Evolutionary conservation across 2,888 invertebrate species (phyloP), one percentile per base, ranked within the genome.

Genomic region (Auanema freiburgensis): DNA sequence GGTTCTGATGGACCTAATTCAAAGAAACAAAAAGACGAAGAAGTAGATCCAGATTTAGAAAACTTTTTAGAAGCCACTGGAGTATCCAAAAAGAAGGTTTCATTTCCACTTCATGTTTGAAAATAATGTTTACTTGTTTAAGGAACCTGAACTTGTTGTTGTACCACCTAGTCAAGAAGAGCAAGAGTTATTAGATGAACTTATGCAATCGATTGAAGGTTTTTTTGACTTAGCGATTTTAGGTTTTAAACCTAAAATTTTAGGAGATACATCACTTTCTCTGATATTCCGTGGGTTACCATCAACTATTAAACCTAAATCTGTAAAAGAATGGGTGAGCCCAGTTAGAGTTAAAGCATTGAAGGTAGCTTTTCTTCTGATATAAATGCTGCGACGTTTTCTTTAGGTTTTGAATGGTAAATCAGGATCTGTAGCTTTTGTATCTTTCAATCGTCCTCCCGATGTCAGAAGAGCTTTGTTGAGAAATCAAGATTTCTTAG

Each of bases 31-130:
- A 68, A 69, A 55, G 33, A 33, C 33, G 57, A 61, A 42, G 69
- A 72, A 57, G 18, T 65, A 83, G 89, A 95, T 86, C 91, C 92
- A 25, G 86, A 91, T 55, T 95, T 96, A 86, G 87, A 89, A 68
- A 93, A 95, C 84, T 96, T 93, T 84, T 87, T 95, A 84, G 89
- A 91, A 85, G 89, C 90, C n/a, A 92, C 93, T 84, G 87, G 89
- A 53, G 88, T 88, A 66, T 54, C 53, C 8, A 64, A 66, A 43
- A 66, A 64, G 25, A 60, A 69, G 55, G 60, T 55, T 46, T 10
- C 4, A 46, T 46, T 5, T 46, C 3, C 23, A n/a, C n/a, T n/a
- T n/a, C n/a, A n/a, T n/a, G n/a, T n/a, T n/a, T n/a, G n/a, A n/a
- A n/a, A n/a, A n/a, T n/a, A n/a, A n/a, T n/a, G n/a, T n/a, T n/a